These are phyloP conservation scores for Battus philenor DNA, from an alignment of 1,140 invertebrate genomes.

Conservation along the genomic window DNA sequence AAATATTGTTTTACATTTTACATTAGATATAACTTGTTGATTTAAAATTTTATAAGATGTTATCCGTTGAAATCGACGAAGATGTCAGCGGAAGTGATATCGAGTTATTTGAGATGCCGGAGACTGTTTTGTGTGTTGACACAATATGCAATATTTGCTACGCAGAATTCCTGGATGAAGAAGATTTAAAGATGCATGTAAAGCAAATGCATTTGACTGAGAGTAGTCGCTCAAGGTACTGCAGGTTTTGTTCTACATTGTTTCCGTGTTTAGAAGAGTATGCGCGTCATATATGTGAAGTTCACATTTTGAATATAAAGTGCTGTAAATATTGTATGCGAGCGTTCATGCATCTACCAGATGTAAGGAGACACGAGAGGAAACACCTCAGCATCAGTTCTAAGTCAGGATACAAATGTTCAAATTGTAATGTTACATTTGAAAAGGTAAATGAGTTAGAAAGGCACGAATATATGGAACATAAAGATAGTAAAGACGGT, in stretches of 20 bases:
- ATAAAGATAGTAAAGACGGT: conserved; percentile 30
- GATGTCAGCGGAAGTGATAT: background rate
- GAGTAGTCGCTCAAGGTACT: conserved; percentile 19
- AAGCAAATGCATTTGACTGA: conserved; percentile 35
- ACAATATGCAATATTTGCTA: conserved; percentile 43
- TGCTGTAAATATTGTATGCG: conserved; percentile 41
- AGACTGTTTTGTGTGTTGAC: conserved; percentile 26
- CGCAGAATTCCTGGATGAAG: conserved; percentile 54
- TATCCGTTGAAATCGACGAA: conserved; percentile 1
- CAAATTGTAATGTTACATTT: conserved; percentile 34
- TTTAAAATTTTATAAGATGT: no score
- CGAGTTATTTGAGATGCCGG: background rate
- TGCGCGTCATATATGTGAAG: conserved; percentile 35
- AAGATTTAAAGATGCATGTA: conserved; percentile 45
- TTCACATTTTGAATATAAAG: conserved; percentile 29
- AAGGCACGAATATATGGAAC: conserved; percentile 35
- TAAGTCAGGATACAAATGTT: background rate
- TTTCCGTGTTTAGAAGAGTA: conserved; percentile 29
- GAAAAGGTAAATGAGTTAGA: conserved; percentile 24
- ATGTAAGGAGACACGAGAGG: conserved; percentile 31
- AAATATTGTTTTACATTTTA: no score
- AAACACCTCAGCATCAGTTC: conserved; percentile 27
- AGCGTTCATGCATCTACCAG: conserved; percentile 23
- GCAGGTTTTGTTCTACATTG: conserved; percentile 30
- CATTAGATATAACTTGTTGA: no score